Conservation (phyloP, 2,113 vertebrate genomes). For the Crotalus tigris region DNA sequence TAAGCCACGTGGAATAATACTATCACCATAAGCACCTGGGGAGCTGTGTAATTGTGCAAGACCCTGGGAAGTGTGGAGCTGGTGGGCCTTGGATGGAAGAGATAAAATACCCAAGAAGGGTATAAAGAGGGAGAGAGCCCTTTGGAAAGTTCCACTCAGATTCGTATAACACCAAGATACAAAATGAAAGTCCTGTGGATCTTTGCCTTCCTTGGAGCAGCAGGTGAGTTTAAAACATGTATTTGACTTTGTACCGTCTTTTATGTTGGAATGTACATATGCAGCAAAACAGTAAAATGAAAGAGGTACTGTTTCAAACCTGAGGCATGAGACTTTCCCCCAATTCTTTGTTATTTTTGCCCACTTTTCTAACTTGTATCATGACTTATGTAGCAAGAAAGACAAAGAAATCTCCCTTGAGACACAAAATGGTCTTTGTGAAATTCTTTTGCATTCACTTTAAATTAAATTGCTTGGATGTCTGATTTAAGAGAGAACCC, state of each 20-base stretch:
- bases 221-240: constrained; percentile 60
- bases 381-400: background rate
- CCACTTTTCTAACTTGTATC: background rate
- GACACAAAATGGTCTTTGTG: background rate
- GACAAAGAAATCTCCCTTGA: background rate
- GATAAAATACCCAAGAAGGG: background rate
- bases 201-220: constrained; percentile 68
- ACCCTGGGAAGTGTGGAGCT: constrained; percentile 13
- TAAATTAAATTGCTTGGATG: background rate
- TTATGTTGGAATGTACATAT: background rate
- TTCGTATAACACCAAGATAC: background rate
- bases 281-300: background rate
- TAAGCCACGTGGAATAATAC: background rate
- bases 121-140: constrained; percentile 1
- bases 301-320: background rate
- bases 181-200: constrained; percentile 74
- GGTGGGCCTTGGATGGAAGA: background rate
- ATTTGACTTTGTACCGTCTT: background rate
- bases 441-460: background rate
- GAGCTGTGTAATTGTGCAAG: constrained; percentile 1
- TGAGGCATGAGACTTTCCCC: background rate
- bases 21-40: background rate
- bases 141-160: background rate
- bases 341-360: background rate
- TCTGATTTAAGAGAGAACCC: background rate